These are phyloP conservation scores for Gerris buenoi DNA, from an alignment of 1,140 invertebrate species.

Conservation along the genomic window DNA sequence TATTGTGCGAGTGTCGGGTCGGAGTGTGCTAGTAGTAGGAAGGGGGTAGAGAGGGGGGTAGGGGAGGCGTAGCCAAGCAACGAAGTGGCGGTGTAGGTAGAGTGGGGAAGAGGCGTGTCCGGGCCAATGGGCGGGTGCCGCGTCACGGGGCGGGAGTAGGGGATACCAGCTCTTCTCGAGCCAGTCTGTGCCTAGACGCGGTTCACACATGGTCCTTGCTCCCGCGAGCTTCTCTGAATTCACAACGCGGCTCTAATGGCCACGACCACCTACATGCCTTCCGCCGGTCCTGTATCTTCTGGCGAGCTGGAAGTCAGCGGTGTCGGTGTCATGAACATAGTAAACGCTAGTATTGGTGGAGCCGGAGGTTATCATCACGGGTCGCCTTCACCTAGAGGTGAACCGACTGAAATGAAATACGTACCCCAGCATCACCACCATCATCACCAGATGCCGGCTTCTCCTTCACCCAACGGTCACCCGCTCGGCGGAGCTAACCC, in stretches of 20 bases:
- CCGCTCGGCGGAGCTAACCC: conserved; percentile 52
- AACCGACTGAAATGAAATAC: conserved; percentile 86
- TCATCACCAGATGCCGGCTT: conserved; percentile 52
- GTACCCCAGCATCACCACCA: conserved; percentile 65
- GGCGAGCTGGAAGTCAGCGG: conserved; percentile 54
- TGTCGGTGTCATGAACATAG: conserved; percentile 48
- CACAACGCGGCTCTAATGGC: conserved; percentile 40
- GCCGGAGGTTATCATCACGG: conserved; percentile 51
- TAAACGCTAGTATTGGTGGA: conserved; percentile 30
- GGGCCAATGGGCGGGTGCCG: conserved; percentile 14
- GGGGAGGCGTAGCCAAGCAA: conserved; percentile 7
- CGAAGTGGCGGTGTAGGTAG: conserved; percentile 12
- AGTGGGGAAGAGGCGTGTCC: conserved; percentile 15
- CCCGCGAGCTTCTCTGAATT: conserved; percentile 22
- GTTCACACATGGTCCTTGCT: conserved; percentile 40
- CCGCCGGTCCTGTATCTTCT: conserved; percentile 48
- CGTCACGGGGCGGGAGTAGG: conserved; percentile 9
- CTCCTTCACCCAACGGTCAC: conserved; percentile 40
- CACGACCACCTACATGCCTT: conserved; percentile 69
- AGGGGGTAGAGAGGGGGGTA: conserved; percentile 2
- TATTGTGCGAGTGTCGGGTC: conserved; percentile 3
- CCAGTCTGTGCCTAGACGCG: conserved; percentile 36
- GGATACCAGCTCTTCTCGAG: conserved; percentile 20
- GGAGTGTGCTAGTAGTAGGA: conserved; percentile 5
- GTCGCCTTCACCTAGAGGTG: conserved; percentile 56